Percentiles rank a stretch among this genome's conserved stretches.
These are phyloP conservation scores for Mesembrinibis cayennensis DNA, from an alignment of 2,113 vertebrate genomes.

Conservation along the genomic window DNA sequence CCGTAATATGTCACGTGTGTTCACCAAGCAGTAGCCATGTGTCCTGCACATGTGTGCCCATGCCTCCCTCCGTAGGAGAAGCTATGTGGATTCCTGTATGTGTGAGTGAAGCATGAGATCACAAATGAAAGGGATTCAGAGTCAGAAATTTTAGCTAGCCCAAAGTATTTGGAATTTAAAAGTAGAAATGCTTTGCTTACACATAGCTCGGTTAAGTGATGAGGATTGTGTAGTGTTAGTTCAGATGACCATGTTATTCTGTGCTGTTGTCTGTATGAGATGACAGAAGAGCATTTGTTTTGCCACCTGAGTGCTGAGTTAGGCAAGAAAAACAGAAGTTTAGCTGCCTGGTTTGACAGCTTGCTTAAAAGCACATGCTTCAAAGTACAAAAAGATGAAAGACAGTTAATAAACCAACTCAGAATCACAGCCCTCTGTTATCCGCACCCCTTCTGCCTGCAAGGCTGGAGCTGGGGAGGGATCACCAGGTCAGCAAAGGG, in stretches of 20 bases:
- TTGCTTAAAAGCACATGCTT: background rate
- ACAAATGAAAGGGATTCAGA: background rate
- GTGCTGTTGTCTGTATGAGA: background rate
- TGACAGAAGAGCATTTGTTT: background rate
- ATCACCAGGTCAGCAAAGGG: background rate
- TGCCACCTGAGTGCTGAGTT: background rate
- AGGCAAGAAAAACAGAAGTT: background rate
- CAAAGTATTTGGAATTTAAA: background rate
- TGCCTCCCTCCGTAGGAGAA: background rate
- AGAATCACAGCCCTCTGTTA: background rate
- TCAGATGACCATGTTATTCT: background rate
- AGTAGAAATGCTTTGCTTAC: background rate
- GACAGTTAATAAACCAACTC: background rate
- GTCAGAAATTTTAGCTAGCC: background rate
- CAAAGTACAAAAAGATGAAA: background rate
- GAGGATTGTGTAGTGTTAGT: background rate
- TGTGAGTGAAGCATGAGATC: background rate
- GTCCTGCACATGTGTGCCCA: background rate
- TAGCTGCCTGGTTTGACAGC: background rate
- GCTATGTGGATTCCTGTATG: background rate
- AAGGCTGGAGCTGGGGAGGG: background rate
- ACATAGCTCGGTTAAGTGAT: too few species aligned
- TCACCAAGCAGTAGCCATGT: background rate
- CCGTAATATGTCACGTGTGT: rapidly evolving
- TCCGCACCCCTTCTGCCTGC: rapidly evolving